These are phyloP conservation scores for Pocillopora meandrina DNA, from an alignment of 92 coral and sea anemone genomes.

Conservation along the genomic window DNA sequence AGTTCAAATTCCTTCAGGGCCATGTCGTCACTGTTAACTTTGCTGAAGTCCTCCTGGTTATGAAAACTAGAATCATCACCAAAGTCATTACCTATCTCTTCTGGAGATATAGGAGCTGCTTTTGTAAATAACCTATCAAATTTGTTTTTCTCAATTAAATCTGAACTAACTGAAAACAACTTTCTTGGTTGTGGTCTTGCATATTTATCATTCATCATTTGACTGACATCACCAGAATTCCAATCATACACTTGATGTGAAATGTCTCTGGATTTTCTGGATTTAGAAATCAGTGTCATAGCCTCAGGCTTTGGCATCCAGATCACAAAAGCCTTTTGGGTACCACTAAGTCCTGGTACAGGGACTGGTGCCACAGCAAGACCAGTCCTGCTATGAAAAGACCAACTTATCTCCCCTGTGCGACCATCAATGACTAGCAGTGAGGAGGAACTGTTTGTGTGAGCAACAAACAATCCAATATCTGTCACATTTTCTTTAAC, in stretches of 20 bases:
- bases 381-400: constrained; percentile 43
- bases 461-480: constrained; percentile 57
- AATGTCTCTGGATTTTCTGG: constrained; percentile 9
- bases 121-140: background rate
- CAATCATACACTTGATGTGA: constrained; percentile 11
- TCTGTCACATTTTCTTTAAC: constrained; percentile 52
- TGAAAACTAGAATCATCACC: background rate
- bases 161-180: background rate
- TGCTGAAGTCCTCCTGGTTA: background rate
- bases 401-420: constrained; percentile 63
- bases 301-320: constrained; percentile 81
- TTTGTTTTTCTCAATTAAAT: constrained; percentile 3
- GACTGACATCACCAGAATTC: background rate
- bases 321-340: constrained; percentile 62
- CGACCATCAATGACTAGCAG: constrained; percentile 66
- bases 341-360: constrained; percentile 27
- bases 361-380: constrained; percentile 71
- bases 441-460: constrained; percentile 50
- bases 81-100: background rate
- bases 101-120: background rate
- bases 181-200: background rate
- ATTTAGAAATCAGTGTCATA: constrained; percentile 10
- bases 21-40: background rate
- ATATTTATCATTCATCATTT: background rate
- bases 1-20: constrained; percentile 2